Evolutionary conservation across 2,113 vertebrate genomes (phyloP).

Genomic region (Phodopus roborovskii): DNA sequence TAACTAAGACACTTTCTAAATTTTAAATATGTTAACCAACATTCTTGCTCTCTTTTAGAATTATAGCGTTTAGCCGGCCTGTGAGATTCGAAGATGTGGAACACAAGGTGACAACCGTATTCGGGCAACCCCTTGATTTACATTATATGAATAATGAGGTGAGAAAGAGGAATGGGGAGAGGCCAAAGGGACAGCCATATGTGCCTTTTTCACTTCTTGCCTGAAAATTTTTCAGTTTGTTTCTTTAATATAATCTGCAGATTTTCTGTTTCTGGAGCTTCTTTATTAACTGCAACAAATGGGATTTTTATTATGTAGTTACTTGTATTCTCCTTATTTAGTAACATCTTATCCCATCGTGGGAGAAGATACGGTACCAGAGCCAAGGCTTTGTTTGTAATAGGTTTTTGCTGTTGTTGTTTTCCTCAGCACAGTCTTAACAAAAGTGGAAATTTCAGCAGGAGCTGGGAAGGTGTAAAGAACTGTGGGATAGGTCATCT

Average conservation of each 20-base stretch:
- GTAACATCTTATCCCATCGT: not conserved
- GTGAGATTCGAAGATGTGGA: conserved; percentile 95
- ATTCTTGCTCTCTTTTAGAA: conserved; percentile 84
- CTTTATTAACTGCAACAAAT: conserved; percentile 55
- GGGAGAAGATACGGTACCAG: not conserved
- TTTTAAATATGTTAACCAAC: conserved; percentile 44
- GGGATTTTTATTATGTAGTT: conserved; percentile 1
- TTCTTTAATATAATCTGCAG: conserved; percentile 11
- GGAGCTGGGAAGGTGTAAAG: not conserved
- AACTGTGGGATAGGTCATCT: not conserved
- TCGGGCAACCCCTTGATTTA: conserved; percentile 94
- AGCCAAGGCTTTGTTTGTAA: not conserved
- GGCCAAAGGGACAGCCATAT: not conserved
- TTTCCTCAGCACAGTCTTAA: conserved; percentile 37
- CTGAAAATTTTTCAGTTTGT: not conserved
- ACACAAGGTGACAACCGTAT: conserved; percentile 94
- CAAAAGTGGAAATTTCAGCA: conserved; percentile 30
- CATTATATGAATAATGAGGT: conserved; percentile 99
- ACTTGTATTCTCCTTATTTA: conserved; percentile 31
- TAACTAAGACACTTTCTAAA: conserved; percentile 12
- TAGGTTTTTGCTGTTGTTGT: not conserved
- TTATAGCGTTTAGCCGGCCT: conserved; percentile 94
- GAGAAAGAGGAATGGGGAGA: conserved; percentile 23
- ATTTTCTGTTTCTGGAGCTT: conserved; percentile 57
- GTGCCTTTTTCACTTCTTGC: not conserved